phyloP scores from a whole-genome alignment of 2,888 invertebrate genomes.

The Argyresthia albistria region DNA sequence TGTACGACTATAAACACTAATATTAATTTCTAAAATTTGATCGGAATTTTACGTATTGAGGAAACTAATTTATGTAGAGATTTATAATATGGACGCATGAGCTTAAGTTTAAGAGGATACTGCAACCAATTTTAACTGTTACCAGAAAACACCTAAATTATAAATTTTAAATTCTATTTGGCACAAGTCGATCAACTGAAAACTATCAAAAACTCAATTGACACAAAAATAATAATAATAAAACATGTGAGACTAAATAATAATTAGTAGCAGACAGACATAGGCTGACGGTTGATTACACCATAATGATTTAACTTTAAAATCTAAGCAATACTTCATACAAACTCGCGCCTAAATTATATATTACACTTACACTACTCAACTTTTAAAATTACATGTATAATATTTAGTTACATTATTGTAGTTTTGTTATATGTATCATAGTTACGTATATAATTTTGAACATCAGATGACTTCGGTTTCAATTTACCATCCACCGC shows the following conservation, averaged over 20 bases:
- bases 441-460: slow-evolving; percentile 72
- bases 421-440: slow-evolving; percentile 68
- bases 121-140: neutral
- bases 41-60: slow-evolving; percentile 51
- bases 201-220: neutral
- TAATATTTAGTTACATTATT: slow-evolving; percentile 70
- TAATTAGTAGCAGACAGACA: neutral
- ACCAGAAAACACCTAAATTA: neutral
- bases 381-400: slow-evolving; percentile 67
- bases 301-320: slow-evolving; percentile 6
- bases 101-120: neutral
- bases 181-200: slow-evolving; percentile 5
- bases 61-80: slow-evolving; percentile 15
- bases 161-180: slow-evolving; percentile 5
- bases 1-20: slow-evolving; percentile 67
- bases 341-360: slow-evolving; percentile 60
- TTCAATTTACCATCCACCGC: slow-evolving; percentile 34
- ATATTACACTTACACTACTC: slow-evolving; percentile 67
- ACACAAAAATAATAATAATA: too few species aligned
- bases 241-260: neutral
- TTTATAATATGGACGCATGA: slow-evolving; percentile 20
- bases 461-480: slow-evolving; percentile 64
- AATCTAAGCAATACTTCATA: slow-evolving; percentile 61
- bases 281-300: neutral
- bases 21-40: slow-evolving; percentile 53